These are phyloP conservation scores for Etheostoma perlongum DNA, from an alignment of 2,797 vertebrate species.

Conservation along the genomic window DNA sequence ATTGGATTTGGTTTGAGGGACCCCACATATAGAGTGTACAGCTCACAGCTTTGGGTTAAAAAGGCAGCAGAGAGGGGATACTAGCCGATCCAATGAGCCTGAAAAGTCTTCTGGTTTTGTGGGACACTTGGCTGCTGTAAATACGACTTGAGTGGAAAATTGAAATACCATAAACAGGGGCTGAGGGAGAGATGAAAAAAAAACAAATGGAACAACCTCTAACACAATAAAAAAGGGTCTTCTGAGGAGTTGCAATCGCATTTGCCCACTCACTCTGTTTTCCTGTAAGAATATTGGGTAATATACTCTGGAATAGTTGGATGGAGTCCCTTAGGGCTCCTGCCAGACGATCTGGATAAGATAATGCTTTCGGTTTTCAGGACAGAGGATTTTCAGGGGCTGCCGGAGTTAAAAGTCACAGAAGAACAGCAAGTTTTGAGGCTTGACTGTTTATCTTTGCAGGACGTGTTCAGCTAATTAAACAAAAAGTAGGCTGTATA, in stretches of 20 bases:
- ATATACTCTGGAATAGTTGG: constrained; percentile 72
- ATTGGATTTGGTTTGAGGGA: constrained; percentile 9
- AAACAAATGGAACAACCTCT: constrained; percentile 35
- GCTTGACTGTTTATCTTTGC: not conserved
- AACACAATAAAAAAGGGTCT: constrained; percentile 59
- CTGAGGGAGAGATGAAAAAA: constrained; percentile 37
- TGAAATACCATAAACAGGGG: constrained; percentile 67
- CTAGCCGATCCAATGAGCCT: constrained; percentile 10
- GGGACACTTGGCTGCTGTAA: constrained; percentile 58
- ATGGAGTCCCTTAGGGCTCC: constrained; percentile 42
- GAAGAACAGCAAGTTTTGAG: constrained; percentile 4
- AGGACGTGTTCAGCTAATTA: not conserved
- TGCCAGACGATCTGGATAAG: constrained; percentile 64
- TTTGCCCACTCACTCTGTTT: constrained; percentile 71
- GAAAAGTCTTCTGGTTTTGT: constrained; percentile 46
- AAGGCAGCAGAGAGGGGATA: not conserved
- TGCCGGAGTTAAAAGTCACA: constrained; percentile 45
- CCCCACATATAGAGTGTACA: constrained; percentile 9
- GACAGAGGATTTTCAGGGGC: constrained; percentile 39
- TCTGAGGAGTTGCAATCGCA: constrained; percentile 61
- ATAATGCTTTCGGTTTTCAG: constrained; percentile 51
- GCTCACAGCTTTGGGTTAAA: constrained; percentile 19
- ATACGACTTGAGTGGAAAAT: constrained; percentile 69
- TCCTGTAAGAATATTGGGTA: constrained; percentile 78
- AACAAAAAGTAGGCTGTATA: not conserved